Percentiles rank a stretch among this genome's conserved stretches.
Conservation (phyloP, 2,113 vertebrate genomes). For the Grus americana region DNA sequence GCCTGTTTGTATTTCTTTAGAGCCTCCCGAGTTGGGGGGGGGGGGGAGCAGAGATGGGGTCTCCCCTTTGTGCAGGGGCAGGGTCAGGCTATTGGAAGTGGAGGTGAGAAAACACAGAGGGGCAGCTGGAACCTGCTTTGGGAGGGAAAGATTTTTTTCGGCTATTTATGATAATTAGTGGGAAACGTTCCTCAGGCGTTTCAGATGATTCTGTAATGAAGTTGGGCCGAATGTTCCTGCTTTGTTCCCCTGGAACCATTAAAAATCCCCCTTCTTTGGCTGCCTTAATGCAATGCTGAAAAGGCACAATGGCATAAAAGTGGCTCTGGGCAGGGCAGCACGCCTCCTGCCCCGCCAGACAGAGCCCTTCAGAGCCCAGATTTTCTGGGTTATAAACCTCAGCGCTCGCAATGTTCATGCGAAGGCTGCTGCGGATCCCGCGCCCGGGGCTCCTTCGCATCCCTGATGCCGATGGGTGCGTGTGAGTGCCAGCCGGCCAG, state of each 20-base stretch:
- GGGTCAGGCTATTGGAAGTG: not conserved
- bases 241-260: slow-evolving; percentile 66
- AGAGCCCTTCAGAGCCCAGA: slow-evolving; percentile 39
- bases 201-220: slow-evolving; percentile 63
- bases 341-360: slow-evolving; percentile 5
- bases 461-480: rapidly evolving
- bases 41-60: not conserved
- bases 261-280: slow-evolving; percentile 52
- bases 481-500: not conserved
- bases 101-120: slow-evolving; percentile 43
- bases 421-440: not conserved
- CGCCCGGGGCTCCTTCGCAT: not conserved
- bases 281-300: slow-evolving; percentile 25
- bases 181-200: slow-evolving; percentile 67
- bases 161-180: slow-evolving; percentile 77
- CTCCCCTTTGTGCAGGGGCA: slow-evolving; percentile 47
- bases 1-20: slow-evolving; percentile 64
- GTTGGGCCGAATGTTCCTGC: slow-evolving; percentile 32
- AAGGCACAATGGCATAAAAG: slow-evolving; percentile 64
- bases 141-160: slow-evolving; percentile 69
- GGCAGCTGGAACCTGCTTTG: slow-evolving; percentile 58
- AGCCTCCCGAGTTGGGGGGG: not conserved
- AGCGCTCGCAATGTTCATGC: not conserved
- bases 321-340: slow-evolving; percentile 51
- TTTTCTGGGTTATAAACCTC: slow-evolving; percentile 44